These are phyloP conservation scores for Aporophyla nigra DNA, from an alignment of 2,888 invertebrate species.

Conservation along the genomic window DNA sequence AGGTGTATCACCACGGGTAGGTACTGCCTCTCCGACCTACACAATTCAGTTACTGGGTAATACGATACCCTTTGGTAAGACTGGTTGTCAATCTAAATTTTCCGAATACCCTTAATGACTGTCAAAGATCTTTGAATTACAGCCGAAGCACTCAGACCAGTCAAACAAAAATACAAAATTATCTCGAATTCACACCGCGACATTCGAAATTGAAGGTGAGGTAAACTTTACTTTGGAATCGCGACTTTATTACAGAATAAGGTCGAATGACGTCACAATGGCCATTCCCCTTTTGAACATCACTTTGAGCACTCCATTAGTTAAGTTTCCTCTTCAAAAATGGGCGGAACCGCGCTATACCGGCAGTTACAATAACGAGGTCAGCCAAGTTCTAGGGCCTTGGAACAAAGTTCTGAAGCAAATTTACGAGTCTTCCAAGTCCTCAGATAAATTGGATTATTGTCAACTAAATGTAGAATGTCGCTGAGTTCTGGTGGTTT, in stretches of 20 bases:
- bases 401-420: constrained; percentile 73
- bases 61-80: background rate
- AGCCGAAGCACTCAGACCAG: too few species aligned
- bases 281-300: background rate
- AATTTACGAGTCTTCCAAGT: constrained; percentile 77
- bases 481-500: constrained; percentile 61
- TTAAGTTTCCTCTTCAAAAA: constrained; percentile 20
- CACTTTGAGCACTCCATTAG: background rate
- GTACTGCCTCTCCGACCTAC: too few species aligned
- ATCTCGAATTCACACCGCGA: background rate
- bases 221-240: too few species aligned
- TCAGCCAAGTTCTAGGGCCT: constrained; percentile 62
- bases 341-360: constrained; percentile 22
- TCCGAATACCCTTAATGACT: background rate
- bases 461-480: constrained; percentile 80
- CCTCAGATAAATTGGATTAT: constrained; percentile 83
- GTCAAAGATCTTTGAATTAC: background rate
- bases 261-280: background rate
- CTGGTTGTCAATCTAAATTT: background rate
- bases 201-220: background rate
- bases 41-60: too few species aligned
- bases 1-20: background rate
- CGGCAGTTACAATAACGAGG: constrained; percentile 60
- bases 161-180: background rate
- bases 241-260: background rate